phyloP scores from a whole-genome alignment of 2,888 invertebrate genomes.

The Anticlea derivata region DNA sequence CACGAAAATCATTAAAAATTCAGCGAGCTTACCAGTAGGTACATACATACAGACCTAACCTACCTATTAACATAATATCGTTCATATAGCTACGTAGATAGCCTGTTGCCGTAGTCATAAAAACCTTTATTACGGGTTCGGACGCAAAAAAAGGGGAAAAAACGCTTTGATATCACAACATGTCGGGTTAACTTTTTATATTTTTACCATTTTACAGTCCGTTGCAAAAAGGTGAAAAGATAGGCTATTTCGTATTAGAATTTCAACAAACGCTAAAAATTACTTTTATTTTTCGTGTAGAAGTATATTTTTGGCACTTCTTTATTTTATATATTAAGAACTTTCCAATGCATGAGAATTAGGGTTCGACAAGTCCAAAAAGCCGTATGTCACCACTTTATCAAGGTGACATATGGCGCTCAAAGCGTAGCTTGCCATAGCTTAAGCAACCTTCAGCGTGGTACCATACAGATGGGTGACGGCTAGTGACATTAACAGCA shows the following conservation, averaged over 20 bases:
- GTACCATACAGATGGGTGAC: too few species aligned
- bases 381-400: too few species aligned
- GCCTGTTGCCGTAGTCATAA: conserved; percentile 54
- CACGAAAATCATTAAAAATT: too few species aligned
- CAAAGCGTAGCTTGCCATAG: too few species aligned
- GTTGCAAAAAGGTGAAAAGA: conserved; percentile 27
- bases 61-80: conserved; percentile 18
- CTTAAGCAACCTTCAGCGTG: too few species aligned
- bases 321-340: too few species aligned
- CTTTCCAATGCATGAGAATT: too few species aligned
- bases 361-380: too few species aligned
- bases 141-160: conserved; percentile 42
- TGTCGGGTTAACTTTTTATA: conserved; percentile 25
- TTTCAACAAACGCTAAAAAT: conserved; percentile 15
- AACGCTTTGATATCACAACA: conserved; percentile 42
- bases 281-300: too few species aligned
- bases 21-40: background rate
- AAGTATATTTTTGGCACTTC: too few species aligned
- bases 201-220: conserved; percentile 32
- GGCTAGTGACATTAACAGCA: too few species aligned
- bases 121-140: conserved; percentile 52
- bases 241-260: conserved; percentile 18
- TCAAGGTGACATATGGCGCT: too few species aligned
- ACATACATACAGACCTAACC: background rate
- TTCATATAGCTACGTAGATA: conserved; percentile 23